phyloP scores from a whole-genome alignment of 2,113 vertebrate species.

The Rhinogobius similis region DNA sequence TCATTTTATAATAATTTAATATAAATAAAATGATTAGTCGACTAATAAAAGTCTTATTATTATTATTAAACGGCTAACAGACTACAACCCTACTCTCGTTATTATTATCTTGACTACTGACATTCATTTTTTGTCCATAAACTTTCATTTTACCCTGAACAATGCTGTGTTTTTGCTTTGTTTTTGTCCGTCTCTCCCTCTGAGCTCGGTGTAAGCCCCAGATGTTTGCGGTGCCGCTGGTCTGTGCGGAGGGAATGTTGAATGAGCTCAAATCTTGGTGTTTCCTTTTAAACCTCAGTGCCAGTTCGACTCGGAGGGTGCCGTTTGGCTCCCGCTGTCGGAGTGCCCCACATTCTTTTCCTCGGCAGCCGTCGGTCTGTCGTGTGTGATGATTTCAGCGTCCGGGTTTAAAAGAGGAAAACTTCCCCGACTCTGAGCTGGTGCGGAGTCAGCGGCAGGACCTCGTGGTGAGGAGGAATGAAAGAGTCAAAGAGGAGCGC shows the following conservation, averaged over 20 bases:
- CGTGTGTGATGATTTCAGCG: conserved; percentile 62
- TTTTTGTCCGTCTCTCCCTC: background rate
- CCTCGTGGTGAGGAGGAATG: conserved; percentile 55
- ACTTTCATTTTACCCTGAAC: background rate
- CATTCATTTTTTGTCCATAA: no score
- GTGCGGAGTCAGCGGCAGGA: conserved; percentile 73
- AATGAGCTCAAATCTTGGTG: conserved; percentile 32
- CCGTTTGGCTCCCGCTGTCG: conserved; percentile 33
- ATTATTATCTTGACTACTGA: no score
- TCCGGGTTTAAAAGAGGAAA: conserved; percentile 54
- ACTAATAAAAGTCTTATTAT: no score
- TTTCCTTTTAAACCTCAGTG: conserved; percentile 48
- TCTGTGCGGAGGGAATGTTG: conserved; percentile 25
- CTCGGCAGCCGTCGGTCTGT: conserved; percentile 37
- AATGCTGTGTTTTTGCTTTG: background rate
- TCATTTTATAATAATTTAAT: no score
- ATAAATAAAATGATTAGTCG: no score
- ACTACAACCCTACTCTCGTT: no score
- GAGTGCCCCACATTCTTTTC: conserved; percentile 70
- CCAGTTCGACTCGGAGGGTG: conserved; percentile 26
- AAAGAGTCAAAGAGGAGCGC: conserved; percentile 20
- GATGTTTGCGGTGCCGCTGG: conserved; percentile 37
- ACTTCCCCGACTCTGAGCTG: conserved; percentile 54
- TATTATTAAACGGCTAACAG: no score
- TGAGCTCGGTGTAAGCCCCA: background rate